Conservation (phyloP, 2,113 vertebrate genomes). For the Manacus vitellinus region DNA sequence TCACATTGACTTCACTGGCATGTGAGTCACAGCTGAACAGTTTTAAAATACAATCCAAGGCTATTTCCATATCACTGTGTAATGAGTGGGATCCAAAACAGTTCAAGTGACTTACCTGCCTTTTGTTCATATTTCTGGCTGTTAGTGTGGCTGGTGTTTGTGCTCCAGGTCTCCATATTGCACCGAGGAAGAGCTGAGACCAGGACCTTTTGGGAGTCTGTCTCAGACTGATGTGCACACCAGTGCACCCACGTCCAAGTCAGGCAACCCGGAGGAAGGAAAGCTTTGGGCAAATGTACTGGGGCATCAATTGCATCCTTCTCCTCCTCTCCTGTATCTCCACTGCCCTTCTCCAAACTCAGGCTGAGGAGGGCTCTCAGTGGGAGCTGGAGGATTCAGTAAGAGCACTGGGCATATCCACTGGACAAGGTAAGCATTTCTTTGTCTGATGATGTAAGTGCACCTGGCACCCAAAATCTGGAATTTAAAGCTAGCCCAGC, state of each 20-base stretch:
- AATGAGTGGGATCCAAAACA: not conserved
- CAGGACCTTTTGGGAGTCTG: not conserved
- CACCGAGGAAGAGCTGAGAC: not conserved
- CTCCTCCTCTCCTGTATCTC: not conserved
- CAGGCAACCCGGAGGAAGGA: not conserved
- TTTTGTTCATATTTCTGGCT: conserved; percentile 10
- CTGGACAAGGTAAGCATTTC: not conserved
- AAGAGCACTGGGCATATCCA: not conserved
- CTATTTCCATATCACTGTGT: not conserved
- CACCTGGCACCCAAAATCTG: not conserved
- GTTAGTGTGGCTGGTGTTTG: not conserved
- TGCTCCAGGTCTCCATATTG: not conserved
- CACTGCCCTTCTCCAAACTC: not conserved
- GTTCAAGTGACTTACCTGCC: not conserved
- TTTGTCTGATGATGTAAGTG: not conserved
- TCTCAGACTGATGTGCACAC: not conserved
- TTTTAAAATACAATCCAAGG: conserved; percentile 12
- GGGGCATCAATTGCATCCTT: not conserved
- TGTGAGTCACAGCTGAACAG: conserved; percentile 23
- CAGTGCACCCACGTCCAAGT: not conserved
- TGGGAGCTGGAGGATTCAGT: not conserved
- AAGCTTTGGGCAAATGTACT: not conserved
- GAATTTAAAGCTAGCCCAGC: not conserved
- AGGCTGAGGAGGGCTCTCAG: not conserved
- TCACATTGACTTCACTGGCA: conserved; percentile 6